Percentiles rank a stretch among this genome's conserved stretches.
These are phyloP conservation scores for Drosophila busckii DNA, from an alignment of 1,140 invertebrate species.

Conservation along the genomic window DNA sequence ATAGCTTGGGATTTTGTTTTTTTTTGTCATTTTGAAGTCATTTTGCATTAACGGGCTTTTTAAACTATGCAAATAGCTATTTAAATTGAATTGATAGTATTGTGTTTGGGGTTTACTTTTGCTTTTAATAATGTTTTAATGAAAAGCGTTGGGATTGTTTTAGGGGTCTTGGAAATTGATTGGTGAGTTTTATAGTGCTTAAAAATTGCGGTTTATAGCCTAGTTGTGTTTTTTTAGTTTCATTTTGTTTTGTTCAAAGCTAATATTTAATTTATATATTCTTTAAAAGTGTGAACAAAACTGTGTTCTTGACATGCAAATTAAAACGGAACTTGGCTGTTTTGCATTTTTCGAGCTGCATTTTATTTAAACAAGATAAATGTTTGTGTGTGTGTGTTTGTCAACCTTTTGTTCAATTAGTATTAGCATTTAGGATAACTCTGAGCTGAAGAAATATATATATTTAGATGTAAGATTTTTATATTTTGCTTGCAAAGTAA, in stretches of 20 bases:
- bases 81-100: slow-evolving; percentile 73
- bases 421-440: slow-evolving; percentile 55
- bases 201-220: slow-evolving; percentile 66
- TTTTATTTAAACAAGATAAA: slow-evolving; percentile 58
- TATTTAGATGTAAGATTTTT: too few relatives aligned
- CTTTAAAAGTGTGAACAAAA: slow-evolving; percentile 57
- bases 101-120: slow-evolving; percentile 17
- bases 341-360: slow-evolving; percentile 52
- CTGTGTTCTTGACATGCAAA: slow-evolving; percentile 48
- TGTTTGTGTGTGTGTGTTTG: slow-evolving; percentile 27
- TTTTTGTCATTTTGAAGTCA: slow-evolving; percentile 45
- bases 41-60: slow-evolving; percentile 63
- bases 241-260: slow-evolving; percentile 59
- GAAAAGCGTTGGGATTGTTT: slow-evolving; percentile 27
- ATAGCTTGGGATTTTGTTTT: slow-evolving; percentile 44
- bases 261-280: slow-evolving; percentile 64
- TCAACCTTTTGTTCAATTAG: slow-evolving; percentile 57
- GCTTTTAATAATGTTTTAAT: slow-evolving; percentile 25
- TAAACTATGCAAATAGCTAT: slow-evolving; percentile 70
- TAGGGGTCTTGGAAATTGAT: slow-evolving; percentile 18
- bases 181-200: slow-evolving; percentile 54
- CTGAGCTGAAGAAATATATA: slow-evolving; percentile 63
- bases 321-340: slow-evolving; percentile 51
- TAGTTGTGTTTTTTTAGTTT: slow-evolving; percentile 48
- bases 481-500: slow-evolving; percentile 47